Evolutionary conservation across 2,113 vertebrate genomes (phyloP).

Genomic region (Ictalurus punctatus): DNA sequence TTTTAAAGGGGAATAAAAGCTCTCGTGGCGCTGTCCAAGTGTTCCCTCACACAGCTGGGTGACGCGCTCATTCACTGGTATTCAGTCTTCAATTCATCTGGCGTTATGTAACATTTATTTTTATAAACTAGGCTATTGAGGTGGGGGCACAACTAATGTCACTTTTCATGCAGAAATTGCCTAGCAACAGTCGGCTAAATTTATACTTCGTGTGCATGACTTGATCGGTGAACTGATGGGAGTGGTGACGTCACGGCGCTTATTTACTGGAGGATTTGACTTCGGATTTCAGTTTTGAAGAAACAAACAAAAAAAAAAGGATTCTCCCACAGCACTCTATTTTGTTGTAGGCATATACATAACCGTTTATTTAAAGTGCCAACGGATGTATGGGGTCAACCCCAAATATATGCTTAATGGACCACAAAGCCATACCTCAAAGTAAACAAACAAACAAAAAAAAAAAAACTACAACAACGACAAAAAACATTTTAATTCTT

Average conservation of each 20-base stretch:
- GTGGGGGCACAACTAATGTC: constrained; percentile 46
- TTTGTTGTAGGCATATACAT: neutral
- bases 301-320: constrained; percentile 6
- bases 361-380: neutral
- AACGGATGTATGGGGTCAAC: neutral
- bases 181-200: constrained; percentile 74
- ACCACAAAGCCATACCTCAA: neutral
- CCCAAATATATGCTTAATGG: neutral
- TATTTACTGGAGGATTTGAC: constrained; percentile 45
- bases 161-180: constrained; percentile 65
- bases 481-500: neutral
- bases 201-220: constrained; percentile 60
- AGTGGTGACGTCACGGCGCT: constrained; percentile 64
- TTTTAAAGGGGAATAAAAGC: too few species aligned
- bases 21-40: neutral
- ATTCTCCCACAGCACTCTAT: neutral
- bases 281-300: constrained; percentile 22
- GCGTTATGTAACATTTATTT: constrained; percentile 35
- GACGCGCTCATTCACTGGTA: neutral
- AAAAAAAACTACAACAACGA: too few species aligned
- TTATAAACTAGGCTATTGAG: constrained; percentile 32
- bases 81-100: constrained; percentile 6
- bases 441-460: neutral
- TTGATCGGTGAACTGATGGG: constrained; percentile 62
- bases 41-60: neutral